phyloP scores from a whole-genome alignment of 2,797 vertebrate genomes.

The Ispidina lecontei region DNA sequence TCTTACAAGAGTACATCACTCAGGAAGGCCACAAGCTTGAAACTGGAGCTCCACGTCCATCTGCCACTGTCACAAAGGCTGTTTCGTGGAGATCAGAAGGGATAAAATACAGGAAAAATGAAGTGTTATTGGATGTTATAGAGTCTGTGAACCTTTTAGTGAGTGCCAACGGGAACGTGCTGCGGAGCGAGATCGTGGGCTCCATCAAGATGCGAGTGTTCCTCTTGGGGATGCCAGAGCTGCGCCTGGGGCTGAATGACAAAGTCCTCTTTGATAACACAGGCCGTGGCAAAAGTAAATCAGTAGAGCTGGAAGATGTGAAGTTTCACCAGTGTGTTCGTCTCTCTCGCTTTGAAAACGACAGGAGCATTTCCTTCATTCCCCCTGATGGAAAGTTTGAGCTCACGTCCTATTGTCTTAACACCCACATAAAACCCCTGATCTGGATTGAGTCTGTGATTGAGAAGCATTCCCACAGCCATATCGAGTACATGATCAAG shows the following conservation, averaged over 20 bases:
- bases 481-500: slow-evolving; percentile 99
- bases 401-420: slow-evolving; percentile 94
- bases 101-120: slow-evolving; percentile 92
- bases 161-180: slow-evolving; percentile 94
- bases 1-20: slow-evolving; percentile 98
- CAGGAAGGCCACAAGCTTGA: slow-evolving; percentile 99
- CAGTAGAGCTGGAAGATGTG: slow-evolving; percentile 93
- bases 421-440: slow-evolving; percentile 94
- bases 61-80: slow-evolving; percentile 91
- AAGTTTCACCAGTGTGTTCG: slow-evolving; percentile 96
- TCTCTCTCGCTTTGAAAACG: slow-evolving; percentile 93
- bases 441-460: slow-evolving; percentile 99
- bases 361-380: slow-evolving; percentile 95
- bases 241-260: slow-evolving; percentile 95
- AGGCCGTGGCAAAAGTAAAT: slow-evolving; percentile 96
- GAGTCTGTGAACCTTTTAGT: slow-evolving; percentile 98
- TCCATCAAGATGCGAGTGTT: slow-evolving; percentile 99
- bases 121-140: slow-evolving; percentile 97
- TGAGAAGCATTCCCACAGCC: slow-evolving; percentile 99
- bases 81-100: slow-evolving; percentile 92
- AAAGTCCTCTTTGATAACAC: slow-evolving; percentile 99
- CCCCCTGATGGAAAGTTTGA: slow-evolving; percentile 94
- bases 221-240: slow-evolving; percentile 96
- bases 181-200: slow-evolving; percentile 96
- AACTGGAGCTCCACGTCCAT: slow-evolving; percentile 93